These are phyloP conservation scores for Liparis tanakae DNA, from an alignment of 2,797 vertebrate species.

Conservation along the genomic window DNA sequence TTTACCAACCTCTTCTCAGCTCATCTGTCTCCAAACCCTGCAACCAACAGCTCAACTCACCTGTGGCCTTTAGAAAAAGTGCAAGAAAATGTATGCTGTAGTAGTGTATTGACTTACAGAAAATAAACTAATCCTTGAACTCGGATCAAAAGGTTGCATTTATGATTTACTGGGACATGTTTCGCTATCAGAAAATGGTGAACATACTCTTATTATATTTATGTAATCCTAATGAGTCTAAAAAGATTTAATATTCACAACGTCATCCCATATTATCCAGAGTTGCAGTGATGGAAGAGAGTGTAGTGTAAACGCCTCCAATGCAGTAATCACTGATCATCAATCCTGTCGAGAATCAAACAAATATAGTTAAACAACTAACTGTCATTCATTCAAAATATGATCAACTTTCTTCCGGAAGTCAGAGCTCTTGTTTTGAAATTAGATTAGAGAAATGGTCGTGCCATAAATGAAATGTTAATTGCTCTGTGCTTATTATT, in stretches of 20 bases:
- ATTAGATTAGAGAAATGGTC: slow-evolving; percentile 13
- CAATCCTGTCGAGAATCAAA: slow-evolving; percentile 13
- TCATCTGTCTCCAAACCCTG: neutral
- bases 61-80: neutral
- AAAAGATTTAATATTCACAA: slow-evolving; percentile 21
- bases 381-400: slow-evolving; percentile 18
- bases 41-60: neutral
- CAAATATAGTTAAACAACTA: slow-evolving; percentile 17
- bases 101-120: neutral
- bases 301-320: slow-evolving; percentile 24
- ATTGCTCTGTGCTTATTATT: slow-evolving; percentile 22
- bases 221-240: slow-evolving; percentile 1
- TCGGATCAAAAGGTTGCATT: neutral
- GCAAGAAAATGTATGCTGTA: neutral
- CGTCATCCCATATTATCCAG: slow-evolving; percentile 13
- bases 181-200: slow-evolving; percentile 13
- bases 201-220: slow-evolving; percentile 13
- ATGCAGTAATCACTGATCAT: slow-evolving; percentile 22
- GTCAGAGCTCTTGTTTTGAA: slow-evolving; percentile 18
- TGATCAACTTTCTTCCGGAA: slow-evolving; percentile 2
- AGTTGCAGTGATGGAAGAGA: slow-evolving; percentile 32
- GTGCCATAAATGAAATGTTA: slow-evolving; percentile 1
- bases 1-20: neutral
- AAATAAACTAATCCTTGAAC: neutral
- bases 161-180: slow-evolving; percentile 3